These are phyloP conservation scores for Drosophila kuntzei DNA, from an alignment of 2,888 invertebrate species.

Conservation along the genomic window DNA sequence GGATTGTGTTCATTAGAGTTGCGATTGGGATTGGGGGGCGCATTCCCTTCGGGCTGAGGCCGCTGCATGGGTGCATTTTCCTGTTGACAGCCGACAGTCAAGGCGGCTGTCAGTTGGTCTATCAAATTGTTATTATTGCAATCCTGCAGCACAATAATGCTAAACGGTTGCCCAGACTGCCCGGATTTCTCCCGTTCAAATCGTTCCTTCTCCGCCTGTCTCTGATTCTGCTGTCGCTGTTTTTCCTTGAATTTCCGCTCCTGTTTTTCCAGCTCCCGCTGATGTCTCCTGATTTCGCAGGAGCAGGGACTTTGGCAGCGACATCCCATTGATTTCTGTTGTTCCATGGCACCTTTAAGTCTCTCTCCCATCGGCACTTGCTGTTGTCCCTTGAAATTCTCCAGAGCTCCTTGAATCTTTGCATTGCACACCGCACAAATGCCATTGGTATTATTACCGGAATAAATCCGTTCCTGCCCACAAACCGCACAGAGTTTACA, in stretches of 20 bases:
- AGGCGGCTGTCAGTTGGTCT: constrained; percentile 53
- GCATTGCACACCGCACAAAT: constrained; percentile 46
- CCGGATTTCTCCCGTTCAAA: neutral
- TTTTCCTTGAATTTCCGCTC: neutral
- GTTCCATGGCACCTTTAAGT: neutral
- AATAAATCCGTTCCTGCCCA: neutral
- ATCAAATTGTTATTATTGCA: constrained; percentile 42
- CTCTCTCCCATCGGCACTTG: neutral
- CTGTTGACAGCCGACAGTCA: constrained; percentile 15
- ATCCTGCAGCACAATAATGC: constrained; percentile 64
- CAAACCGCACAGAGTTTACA: constrained; percentile 47
- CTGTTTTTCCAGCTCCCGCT: neutral
- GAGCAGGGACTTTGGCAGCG: neutral
- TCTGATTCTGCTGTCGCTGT: neutral
- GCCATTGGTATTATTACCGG: constrained; percentile 1
- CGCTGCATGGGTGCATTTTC: neutral
- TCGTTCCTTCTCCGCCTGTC: neutral
- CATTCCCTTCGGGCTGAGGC: neutral
- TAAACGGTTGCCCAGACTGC: constrained; percentile 29
- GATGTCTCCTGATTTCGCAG: neutral
- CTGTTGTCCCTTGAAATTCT: constrained; percentile 17
- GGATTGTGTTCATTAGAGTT: neutral
- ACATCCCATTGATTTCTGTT: neutral
- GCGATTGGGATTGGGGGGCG: neutral
- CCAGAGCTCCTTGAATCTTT: constrained; percentile 28